A percentile compares a stretch with the other conserved stretches of the same genome.
Conservation (phyloP, 1,140 invertebrate species). For the Ostrea denselamellosa region DNA sequence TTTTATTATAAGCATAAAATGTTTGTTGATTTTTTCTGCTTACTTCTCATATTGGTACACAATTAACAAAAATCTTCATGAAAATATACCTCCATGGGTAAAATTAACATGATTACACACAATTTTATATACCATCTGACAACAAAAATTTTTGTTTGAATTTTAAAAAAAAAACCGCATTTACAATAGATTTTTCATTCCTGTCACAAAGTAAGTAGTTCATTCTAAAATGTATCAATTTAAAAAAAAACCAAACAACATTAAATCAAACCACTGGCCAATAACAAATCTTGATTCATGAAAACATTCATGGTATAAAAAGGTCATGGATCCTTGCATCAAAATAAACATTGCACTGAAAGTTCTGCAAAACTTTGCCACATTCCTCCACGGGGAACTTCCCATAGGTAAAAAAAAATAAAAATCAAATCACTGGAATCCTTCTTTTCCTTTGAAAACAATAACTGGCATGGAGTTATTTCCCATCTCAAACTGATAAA, state of each 20-base stretch:
- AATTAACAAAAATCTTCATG: too few species aligned
- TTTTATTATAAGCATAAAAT: too few species aligned
- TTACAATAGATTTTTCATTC: not conserved
- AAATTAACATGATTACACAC: not conserved
- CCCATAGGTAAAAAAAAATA: not conserved
- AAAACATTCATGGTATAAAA: not conserved
- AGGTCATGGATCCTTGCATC: not conserved
- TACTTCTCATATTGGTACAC: too few species aligned
- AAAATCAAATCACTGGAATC: too few species aligned
- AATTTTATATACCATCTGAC: not conserved
- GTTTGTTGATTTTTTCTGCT: too few species aligned
- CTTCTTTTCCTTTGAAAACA: not conserved
- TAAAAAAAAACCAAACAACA: not conserved
- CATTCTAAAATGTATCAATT: not conserved
- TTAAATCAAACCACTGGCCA: conserved; percentile 6
- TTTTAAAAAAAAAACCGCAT: not conserved
- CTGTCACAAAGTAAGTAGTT: not conserved
- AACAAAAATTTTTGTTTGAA: not conserved
- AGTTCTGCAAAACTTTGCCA: not conserved
- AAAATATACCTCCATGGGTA: not conserved
- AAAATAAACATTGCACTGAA: conserved; percentile 1
- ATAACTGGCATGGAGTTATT: not conserved
- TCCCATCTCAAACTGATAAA: not conserved
- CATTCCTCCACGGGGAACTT: not conserved
- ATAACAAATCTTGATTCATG: not conserved